A percentile compares a stretch with the other conserved stretches of the same genome.
Conservation (phyloP, 2,113 vertebrate genomes). For the Brachirus orientalis region DNA sequence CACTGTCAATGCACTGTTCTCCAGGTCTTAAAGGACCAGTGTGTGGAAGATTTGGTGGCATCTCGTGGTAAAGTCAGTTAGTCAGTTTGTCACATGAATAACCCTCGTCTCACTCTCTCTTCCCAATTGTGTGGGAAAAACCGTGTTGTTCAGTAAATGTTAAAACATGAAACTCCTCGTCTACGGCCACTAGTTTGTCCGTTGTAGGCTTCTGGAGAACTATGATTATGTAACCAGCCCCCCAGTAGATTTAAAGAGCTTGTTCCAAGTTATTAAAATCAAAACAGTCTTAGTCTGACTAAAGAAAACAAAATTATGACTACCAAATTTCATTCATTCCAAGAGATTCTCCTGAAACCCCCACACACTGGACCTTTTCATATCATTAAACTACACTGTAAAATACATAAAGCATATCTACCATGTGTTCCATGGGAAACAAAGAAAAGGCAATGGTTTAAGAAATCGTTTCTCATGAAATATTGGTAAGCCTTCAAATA, state of each 20-base stretch:
- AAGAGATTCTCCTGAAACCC: background rate
- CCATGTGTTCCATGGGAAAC: slow-evolving; percentile 78
- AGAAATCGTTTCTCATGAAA: slow-evolving; percentile 70
- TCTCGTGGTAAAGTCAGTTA: no score
- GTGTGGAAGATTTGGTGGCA: background rate
- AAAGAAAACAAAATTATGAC: background rate
- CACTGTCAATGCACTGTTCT: slow-evolving; percentile 34
- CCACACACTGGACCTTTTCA: slow-evolving; percentile 17
- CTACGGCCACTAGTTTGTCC: background rate
- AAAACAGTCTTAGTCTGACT: no score
- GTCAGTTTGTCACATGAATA: background rate
- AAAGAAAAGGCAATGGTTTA: slow-evolving; percentile 75
- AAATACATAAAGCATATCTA: slow-evolving; percentile 60
- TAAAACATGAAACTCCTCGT: background rate
- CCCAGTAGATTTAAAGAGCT: background rate
- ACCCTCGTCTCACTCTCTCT: no score
- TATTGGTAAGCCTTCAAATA: slow-evolving; percentile 57
- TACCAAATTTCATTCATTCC: background rate
- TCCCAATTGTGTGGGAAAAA: no score
- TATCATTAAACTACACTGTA: slow-evolving; percentile 52
- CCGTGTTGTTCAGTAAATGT: no score
- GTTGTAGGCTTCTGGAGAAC: background rate
- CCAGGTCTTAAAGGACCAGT: slow-evolving; percentile 28
- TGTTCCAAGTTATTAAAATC: no score
- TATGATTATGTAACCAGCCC: no score